Percentiles rank a stretch among this genome's conserved stretches.
Conservation (phyloP, 2,113 vertebrate genomes). For the Gallinago media region DNA sequence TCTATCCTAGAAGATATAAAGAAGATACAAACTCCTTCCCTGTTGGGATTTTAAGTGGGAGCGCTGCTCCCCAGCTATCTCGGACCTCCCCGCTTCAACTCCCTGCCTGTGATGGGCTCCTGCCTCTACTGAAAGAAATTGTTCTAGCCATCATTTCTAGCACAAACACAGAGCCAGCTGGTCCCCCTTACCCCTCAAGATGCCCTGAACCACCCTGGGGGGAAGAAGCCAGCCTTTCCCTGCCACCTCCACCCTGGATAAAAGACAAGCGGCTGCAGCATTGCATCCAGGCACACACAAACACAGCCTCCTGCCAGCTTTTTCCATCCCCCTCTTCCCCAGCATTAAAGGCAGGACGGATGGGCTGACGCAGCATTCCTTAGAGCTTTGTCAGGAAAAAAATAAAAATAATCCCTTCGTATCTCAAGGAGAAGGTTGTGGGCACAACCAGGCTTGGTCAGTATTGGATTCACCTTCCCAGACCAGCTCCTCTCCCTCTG, state of each 20-base stretch:
- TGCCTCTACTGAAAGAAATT: not conserved
- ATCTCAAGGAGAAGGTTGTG: not conserved
- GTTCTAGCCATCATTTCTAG: not conserved
- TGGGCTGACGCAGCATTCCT: constrained; percentile 10
- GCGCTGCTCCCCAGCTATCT: not conserved
- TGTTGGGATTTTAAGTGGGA: not conserved
- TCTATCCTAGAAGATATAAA: not conserved
- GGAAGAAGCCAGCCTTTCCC: not conserved
- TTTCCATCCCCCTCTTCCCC: not conserved
- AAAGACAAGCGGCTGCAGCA: not conserved
- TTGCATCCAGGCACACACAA: not conserved
- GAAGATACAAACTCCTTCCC: not conserved
- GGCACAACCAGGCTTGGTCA: not conserved
- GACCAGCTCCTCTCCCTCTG: not conserved
- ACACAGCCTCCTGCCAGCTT: not conserved
- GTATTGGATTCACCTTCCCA: not conserved
- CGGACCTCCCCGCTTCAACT: not conserved
- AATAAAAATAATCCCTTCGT: not conserved
- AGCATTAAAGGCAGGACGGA: not conserved
- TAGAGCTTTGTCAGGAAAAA: not conserved
- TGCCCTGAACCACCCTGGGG: not conserved
- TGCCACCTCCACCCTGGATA: accelerated
- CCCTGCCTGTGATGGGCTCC: not conserved
- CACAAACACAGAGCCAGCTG: not conserved
- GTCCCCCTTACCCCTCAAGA: not conserved